Conservation (phyloP, 2,888 invertebrate genomes). For the Ophion ventricosus region DNA sequence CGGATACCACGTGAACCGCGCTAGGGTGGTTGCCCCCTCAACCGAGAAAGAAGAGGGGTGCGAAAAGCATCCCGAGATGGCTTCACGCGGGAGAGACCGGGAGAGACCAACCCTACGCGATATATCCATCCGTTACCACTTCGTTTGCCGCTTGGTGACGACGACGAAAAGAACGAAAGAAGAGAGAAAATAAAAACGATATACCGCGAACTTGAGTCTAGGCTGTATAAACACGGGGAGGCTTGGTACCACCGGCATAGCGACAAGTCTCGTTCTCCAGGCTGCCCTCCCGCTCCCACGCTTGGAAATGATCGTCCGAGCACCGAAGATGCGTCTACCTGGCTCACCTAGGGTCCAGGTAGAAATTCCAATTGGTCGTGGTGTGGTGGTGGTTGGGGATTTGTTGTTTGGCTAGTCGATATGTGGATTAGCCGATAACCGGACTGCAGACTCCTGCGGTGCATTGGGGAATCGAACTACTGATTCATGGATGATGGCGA, state of each 20-base stretch:
- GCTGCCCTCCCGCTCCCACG: neutral
- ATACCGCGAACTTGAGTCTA: neutral
- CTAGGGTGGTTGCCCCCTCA: conserved; percentile 72
- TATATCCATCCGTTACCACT: conserved; percentile 59
- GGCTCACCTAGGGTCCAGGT: neutral
- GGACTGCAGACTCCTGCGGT: neutral
- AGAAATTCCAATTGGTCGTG: neutral
- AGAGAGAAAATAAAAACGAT: neutral
- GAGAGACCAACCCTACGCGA: conserved; percentile 65
- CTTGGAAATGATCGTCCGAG: neutral
- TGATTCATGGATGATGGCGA: neutral
- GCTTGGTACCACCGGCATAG: neutral
- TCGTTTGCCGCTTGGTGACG: conserved; percentile 6
- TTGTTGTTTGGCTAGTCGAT: neutral
- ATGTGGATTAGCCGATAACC: neutral
- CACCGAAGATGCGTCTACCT: neutral
- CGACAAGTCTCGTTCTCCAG: neutral
- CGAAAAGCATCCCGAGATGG: conserved; percentile 49
- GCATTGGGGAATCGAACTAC: neutral
- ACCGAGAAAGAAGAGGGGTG: conserved; percentile 70
- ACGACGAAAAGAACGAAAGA: neutral
- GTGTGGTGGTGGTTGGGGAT: neutral
- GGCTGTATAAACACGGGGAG: neutral
- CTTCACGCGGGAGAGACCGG: conserved; percentile 41
- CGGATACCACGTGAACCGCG: conserved; percentile 71